A percentile compares a stretch with the other conserved stretches of the same genome.
phyloP scores from a whole-genome alignment of 2,888 invertebrate genomes.

The Agriopis marginaria region DNA sequence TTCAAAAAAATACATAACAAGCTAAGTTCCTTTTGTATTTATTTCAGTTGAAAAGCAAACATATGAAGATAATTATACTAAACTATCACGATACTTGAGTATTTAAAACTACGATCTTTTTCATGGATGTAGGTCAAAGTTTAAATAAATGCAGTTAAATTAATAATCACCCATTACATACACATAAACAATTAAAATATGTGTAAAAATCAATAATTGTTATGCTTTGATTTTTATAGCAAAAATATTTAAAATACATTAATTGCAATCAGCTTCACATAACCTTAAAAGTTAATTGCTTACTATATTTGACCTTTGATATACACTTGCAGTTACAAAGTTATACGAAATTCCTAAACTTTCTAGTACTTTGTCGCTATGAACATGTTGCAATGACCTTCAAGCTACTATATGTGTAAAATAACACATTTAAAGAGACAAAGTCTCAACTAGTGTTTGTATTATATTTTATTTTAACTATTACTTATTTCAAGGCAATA shows the following conservation, averaged over 20 bases:
- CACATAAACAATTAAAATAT: slow-evolving; percentile 15
- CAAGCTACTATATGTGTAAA: not conserved
- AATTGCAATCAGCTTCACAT: slow-evolving; percentile 37
- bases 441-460: slow-evolving; percentile 5
- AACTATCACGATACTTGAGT: not conserved
- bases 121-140: slow-evolving; percentile 25
- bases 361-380: slow-evolving; percentile 14
- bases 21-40: too few relatives aligned
- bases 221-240: slow-evolving; percentile 37
- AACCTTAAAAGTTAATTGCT: slow-evolving; percentile 43
- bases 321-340: slow-evolving; percentile 19
- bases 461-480: slow-evolving; percentile 10
- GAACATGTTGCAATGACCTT: not conserved
- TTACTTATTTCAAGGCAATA: slow-evolving; percentile 56
- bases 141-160: slow-evolving; percentile 24
- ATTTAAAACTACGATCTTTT: not conserved
- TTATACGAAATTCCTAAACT: slow-evolving; percentile 5
- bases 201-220: slow-evolving; percentile 34
- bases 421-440: slow-evolving; percentile 3
- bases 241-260: slow-evolving; percentile 34
- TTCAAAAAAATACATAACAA: too few relatives aligned
- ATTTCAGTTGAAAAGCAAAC: too few relatives aligned
- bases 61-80: not conserved
- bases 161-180: slow-evolving; percentile 19
- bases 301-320: slow-evolving; percentile 36